Evolutionary conservation across 2,888 invertebrate species (phyloP).

Genomic region (Volucella bombylans): DNA sequence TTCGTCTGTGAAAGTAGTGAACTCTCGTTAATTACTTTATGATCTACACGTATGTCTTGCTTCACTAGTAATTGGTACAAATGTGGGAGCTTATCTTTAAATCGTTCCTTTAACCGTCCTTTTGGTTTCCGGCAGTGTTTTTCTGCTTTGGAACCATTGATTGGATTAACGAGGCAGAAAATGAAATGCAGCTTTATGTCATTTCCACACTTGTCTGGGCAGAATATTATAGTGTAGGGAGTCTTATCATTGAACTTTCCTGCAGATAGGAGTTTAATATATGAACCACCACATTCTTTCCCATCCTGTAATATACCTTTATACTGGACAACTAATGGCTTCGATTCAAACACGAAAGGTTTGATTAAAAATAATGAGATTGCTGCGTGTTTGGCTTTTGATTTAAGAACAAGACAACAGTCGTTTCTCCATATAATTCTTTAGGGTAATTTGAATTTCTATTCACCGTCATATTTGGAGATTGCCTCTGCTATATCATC

Average conservation of each 20-base stretch:
- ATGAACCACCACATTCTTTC: constrained; percentile 99
- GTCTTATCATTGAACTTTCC: constrained; percentile 96
- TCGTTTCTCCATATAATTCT: constrained; percentile 92
- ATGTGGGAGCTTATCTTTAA: constrained; percentile 96
- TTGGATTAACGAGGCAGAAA: constrained; percentile 96
- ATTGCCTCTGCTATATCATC: constrained; percentile 93
- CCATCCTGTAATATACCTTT: constrained; percentile 97
- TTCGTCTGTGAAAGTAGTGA: constrained; percentile 90
- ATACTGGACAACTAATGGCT: constrained; percentile 95
- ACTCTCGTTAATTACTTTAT: constrained; percentile 92
- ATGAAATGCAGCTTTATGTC: constrained; percentile 96
- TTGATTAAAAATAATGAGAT: constrained; percentile 90
- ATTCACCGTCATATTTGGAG: constrained; percentile 96
- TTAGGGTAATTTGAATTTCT: constrained; percentile 89
- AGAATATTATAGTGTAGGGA: constrained; percentile 99
- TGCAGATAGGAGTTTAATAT: constrained; percentile 94
- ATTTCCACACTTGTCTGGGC: constrained; percentile 99
- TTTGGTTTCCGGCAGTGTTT: constrained; percentile 97
- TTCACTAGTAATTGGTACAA: constrained; percentile 90
- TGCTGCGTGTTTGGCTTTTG: constrained; percentile 98
- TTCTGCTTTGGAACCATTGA: constrained; percentile 94
- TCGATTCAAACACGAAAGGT: constrained; percentile 92
- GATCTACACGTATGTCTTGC: constrained; percentile 93
- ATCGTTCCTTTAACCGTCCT: constrained; percentile 91
- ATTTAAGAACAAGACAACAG: constrained; percentile 93